Conservation (phyloP, 2,888 invertebrate genomes). For the Lasioglossum marginatum region DNA sequence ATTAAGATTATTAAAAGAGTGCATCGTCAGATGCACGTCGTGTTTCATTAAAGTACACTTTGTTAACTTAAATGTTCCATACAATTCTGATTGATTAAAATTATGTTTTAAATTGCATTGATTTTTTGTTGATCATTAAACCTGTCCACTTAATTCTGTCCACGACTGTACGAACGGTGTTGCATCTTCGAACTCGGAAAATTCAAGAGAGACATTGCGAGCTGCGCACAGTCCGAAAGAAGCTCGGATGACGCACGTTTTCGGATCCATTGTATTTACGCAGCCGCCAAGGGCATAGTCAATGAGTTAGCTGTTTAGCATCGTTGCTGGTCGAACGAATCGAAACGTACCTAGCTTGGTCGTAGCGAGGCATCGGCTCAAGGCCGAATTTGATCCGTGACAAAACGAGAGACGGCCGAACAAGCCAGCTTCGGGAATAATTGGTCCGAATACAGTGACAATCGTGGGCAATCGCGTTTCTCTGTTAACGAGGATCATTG, state of each 20-base stretch:
- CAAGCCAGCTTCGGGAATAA: conserved; percentile 48
- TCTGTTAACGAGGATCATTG: conserved; percentile 71
- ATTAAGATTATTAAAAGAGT: neutral
- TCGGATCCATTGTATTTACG: neutral
- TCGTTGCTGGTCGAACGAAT: neutral
- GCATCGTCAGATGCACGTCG: too few species aligned
- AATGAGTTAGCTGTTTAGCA: neutral
- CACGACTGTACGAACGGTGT: too few species aligned
- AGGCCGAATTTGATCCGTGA: conserved; percentile 24
- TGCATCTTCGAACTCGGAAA: neutral
- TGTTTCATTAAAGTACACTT: too few species aligned
- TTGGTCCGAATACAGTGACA: conserved; percentile 54
- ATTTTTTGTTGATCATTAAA: too few species aligned
- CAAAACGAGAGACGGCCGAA: conserved; percentile 4
- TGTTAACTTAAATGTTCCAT: too few species aligned
- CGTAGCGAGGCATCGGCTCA: neutral
- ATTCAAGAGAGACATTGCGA: neutral
- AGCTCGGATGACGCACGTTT: neutral
- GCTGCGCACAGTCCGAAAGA: neutral
- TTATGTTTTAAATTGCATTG: too few species aligned
- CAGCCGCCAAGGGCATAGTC: neutral
- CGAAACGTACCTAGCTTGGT: neutral
- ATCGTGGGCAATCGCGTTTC: conserved; percentile 65
- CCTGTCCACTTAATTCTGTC: too few species aligned
- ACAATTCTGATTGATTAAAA: too few species aligned